These are phyloP conservation scores for Salvator merianae DNA, from an alignment of 2,113 vertebrate species.

Conservation along the genomic window DNA sequence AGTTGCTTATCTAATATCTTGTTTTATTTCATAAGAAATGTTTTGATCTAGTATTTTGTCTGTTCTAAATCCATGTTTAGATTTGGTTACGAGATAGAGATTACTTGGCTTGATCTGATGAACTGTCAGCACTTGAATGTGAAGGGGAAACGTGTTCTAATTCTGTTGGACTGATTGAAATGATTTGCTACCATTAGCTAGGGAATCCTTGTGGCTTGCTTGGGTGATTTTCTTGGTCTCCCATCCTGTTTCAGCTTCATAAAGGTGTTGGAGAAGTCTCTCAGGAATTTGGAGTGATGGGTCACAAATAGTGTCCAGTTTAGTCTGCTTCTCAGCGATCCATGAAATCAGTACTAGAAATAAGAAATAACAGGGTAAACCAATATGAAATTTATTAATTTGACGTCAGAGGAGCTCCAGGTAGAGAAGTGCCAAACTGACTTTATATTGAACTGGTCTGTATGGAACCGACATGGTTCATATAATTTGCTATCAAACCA, in stretches of 20 bases:
- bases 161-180: neutral
- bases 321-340: too few species aligned
- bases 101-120: neutral
- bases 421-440: too few species aligned
- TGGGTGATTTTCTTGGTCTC: neutral
- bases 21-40: neutral
- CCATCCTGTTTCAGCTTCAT: neutral
- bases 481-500: too few species aligned
- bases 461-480: too few species aligned
- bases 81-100: neutral
- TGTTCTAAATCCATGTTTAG: neutral
- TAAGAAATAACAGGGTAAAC: too few species aligned
- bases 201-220: neutral
- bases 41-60: constrained; percentile 25
- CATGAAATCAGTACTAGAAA: too few species aligned
- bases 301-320: neutral
- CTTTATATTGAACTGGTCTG: too few species aligned
- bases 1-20: fast-evolving
- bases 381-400: too few species aligned
- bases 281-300: neutral
- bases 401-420: too few species aligned
- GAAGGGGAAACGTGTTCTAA: neutral
- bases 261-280: neutral
- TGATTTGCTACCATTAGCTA: neutral
- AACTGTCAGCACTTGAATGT: neutral